Evolutionary conservation across 2,113 vertebrate genomes (phyloP).

Genomic region (Strigops habroptila): DNA sequence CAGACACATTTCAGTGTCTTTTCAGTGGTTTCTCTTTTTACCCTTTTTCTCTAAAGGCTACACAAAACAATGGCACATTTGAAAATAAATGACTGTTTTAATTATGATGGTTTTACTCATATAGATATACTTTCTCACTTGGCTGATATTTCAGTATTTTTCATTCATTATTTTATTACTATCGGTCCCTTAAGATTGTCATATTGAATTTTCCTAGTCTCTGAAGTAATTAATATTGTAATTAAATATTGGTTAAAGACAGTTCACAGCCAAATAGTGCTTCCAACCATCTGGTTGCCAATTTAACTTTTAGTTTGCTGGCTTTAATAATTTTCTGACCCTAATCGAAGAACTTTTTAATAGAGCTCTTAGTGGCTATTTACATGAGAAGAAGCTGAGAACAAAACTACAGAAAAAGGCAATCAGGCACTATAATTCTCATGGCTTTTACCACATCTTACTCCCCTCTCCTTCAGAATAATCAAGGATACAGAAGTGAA

Average conservation of each 20-base stretch:
- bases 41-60: background rate
- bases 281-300: background rate
- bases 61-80: background rate
- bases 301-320: constrained; percentile 13
- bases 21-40: background rate
- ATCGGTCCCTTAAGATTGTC: constrained; percentile 15
- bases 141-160: constrained; percentile 16
- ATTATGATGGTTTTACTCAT: background rate
- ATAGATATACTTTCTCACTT: background rate
- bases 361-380: background rate
- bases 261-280: constrained; percentile 13
- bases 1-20: background rate
- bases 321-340: constrained; percentile 48
- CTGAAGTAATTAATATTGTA: constrained; percentile 54
- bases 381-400: background rate
- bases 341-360: constrained; percentile 25
- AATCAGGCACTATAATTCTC: background rate
- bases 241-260: constrained; percentile 56
- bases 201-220: constrained; percentile 41
- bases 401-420: background rate
- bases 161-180: constrained; percentile 58
- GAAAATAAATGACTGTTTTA: constrained; percentile 12
- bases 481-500: background rate
- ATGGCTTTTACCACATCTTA: background rate
- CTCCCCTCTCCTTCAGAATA: background rate